A percentile compares a stretch with the other conserved stretches of the same genome.
Evolutionary conservation across 2,888 invertebrate genomes (phyloP).

Genomic region (Stomorhina lunata): DNA sequence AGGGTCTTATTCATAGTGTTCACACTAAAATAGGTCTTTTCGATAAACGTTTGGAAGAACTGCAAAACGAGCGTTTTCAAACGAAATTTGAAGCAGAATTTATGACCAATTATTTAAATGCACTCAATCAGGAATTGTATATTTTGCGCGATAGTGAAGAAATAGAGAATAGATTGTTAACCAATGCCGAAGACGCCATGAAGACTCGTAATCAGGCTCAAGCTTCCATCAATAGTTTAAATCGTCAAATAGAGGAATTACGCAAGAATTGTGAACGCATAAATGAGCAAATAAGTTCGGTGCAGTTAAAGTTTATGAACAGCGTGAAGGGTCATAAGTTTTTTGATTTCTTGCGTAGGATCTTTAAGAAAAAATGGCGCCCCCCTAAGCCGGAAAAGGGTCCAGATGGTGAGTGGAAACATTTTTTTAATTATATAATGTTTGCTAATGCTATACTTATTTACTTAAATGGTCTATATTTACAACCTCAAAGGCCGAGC

Average conservation of each 20-base stretch:
- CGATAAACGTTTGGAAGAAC: slow-evolving; percentile 83
- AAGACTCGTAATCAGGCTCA: slow-evolving; percentile 81
- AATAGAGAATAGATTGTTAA: slow-evolving; percentile 84
- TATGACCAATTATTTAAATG: slow-evolving; percentile 84
- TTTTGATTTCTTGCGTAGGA: slow-evolving; percentile 87
- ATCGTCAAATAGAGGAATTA: slow-evolving; percentile 73
- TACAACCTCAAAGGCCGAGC: not conserved
- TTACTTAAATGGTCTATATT: not conserved
- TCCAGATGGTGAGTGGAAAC: slow-evolving; percentile 79
- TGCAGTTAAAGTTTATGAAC: slow-evolving; percentile 82
- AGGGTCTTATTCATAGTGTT: slow-evolving; percentile 83
- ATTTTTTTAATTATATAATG: not conserved
- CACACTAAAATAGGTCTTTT: slow-evolving; percentile 83
- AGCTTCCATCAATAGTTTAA: slow-evolving; percentile 71
- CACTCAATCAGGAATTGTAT: slow-evolving; percentile 87
- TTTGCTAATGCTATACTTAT: not conserved
- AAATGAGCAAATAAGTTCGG: slow-evolving; percentile 80
- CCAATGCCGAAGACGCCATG: slow-evolving; percentile 82
- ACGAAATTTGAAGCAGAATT: slow-evolving; percentile 83
- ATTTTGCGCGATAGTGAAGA: slow-evolving; percentile 87
- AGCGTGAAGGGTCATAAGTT: slow-evolving; percentile 87
- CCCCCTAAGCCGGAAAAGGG: slow-evolving; percentile 83
- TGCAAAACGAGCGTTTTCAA: slow-evolving; percentile 82
- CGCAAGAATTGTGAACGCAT: slow-evolving; percentile 74
- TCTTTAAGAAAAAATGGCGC: slow-evolving; percentile 91